Percentiles rank a stretch among this genome's conserved stretches.
Evolutionary conservation across 2,888 invertebrate genomes (phyloP).

Genomic region (Agriopis marginaria): DNA sequence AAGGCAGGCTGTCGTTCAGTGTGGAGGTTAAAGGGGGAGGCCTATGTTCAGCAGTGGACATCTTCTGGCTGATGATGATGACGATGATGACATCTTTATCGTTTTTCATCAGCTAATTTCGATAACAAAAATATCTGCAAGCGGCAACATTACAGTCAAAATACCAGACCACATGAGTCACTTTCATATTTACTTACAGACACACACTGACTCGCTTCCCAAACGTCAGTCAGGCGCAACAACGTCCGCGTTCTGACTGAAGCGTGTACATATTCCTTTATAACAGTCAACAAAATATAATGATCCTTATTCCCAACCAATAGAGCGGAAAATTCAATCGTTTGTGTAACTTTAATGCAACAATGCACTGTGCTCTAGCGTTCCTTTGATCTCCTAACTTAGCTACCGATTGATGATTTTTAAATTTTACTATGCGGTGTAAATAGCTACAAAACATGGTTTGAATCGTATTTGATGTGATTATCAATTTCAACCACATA

Average conservation of each 20-base stretch:
- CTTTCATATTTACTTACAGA: conserved; percentile 14
- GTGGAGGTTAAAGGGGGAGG: too few species aligned
- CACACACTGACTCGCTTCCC: conserved; percentile 1
- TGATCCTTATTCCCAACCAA: conserved; percentile 2
- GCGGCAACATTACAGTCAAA: conserved; percentile 8
- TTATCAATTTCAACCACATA: background rate
- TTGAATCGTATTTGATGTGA: background rate
- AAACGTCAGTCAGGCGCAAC: conserved; percentile 18
- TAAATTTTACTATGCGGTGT: background rate
- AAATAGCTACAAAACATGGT: background rate
- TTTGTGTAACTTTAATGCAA: background rate
- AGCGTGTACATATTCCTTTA: conserved; percentile 7
- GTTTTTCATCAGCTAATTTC: background rate
- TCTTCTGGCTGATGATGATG: too few species aligned
- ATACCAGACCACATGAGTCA: conserved; percentile 16
- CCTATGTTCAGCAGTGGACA: too few species aligned
- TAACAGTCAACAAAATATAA: background rate
- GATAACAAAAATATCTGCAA: conserved; percentile 3
- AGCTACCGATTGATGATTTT: background rate
- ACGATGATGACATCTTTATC: too few species aligned
- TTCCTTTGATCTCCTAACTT: conserved; percentile 10
- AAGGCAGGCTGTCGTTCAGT: too few species aligned
- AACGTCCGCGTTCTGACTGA: conserved; percentile 22
- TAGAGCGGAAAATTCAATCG: background rate
- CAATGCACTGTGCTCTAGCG: background rate